Conservation (phyloP, 1,140 invertebrate species). For the Leptopilina boulardi region DNA sequence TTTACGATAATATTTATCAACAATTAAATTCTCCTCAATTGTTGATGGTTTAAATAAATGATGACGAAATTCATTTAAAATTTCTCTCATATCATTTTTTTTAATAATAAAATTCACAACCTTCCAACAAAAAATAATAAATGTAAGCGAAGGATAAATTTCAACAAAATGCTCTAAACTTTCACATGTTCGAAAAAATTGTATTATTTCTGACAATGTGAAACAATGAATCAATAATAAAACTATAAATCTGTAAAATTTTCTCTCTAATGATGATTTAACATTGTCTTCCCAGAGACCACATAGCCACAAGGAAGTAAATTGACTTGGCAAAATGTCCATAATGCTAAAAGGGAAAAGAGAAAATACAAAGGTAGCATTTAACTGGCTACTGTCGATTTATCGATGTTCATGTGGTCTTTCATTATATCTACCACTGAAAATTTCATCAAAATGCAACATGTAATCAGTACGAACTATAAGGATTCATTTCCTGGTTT, state of each 20-base stretch:
- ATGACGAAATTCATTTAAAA: background rate
- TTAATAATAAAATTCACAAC: background rate
- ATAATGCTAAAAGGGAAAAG: constrained; percentile 3
- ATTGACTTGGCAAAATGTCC: constrained; percentile 10
- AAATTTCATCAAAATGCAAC: constrained; percentile 9
- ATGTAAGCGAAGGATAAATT: background rate
- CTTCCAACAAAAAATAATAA: constrained; percentile 1
- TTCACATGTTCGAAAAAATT: constrained; percentile 1
- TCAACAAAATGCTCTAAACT: constrained; percentile 14
- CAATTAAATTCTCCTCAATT: background rate
- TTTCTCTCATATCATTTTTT: background rate
- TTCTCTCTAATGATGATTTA: background rate
- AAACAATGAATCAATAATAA: background rate
- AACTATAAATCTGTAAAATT: background rate
- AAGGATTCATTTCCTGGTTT: background rate
- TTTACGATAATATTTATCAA: background rate
- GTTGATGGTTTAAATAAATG: background rate
- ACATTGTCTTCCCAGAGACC: constrained; percentile 8
- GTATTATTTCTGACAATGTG: background rate
- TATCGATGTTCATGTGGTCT: background rate
- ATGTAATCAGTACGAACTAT: background rate
- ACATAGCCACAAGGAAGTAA: background rate
- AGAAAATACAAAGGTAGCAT: background rate
- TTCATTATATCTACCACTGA: background rate
- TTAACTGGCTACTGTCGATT: background rate